A percentile compares a stretch with the other conserved stretches of the same genome.
Evolutionary conservation across 2,113 vertebrate genomes (phyloP).

Genomic region (Passer montanus): DNA sequence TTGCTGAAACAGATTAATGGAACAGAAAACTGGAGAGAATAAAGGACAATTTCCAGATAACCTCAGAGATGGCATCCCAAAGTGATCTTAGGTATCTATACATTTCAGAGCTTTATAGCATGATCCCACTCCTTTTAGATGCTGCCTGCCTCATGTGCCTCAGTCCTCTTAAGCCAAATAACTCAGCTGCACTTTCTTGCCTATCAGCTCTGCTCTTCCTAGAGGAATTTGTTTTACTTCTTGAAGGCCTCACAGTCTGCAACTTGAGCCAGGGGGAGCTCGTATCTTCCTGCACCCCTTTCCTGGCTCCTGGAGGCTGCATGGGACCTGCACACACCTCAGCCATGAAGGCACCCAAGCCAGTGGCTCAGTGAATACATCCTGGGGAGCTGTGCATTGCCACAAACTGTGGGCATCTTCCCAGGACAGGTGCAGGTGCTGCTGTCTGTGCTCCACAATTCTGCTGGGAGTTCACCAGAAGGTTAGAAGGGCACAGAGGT

Average conservation of each 20-base stretch:
- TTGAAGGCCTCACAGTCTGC: neutral
- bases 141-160: neutral
- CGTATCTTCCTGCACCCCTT: neutral
- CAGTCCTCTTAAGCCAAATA: neutral
- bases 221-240: neutral
- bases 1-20: neutral
- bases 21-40: neutral
- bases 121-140: neutral
- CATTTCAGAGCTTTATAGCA: neutral
- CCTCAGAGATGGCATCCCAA: neutral
- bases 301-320: neutral
- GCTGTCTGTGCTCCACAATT: neutral
- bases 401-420: neutral
- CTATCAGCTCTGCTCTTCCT: neutral
- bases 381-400: rapidly evolving
- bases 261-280: rapidly evolving
- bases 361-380: neutral
- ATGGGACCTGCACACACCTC: neutral
- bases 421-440: rapidly evolving
- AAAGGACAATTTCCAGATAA: neutral
- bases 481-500: neutral
- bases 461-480: neutral
- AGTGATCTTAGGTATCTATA: neutral
- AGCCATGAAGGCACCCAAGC: neutral
- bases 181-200: neutral